A percentile compares a stretch with the other conserved stretches of the same genome.
Conservation (phyloP, 2,113 vertebrate genomes). For the Phodopus roborovskii region DNA sequence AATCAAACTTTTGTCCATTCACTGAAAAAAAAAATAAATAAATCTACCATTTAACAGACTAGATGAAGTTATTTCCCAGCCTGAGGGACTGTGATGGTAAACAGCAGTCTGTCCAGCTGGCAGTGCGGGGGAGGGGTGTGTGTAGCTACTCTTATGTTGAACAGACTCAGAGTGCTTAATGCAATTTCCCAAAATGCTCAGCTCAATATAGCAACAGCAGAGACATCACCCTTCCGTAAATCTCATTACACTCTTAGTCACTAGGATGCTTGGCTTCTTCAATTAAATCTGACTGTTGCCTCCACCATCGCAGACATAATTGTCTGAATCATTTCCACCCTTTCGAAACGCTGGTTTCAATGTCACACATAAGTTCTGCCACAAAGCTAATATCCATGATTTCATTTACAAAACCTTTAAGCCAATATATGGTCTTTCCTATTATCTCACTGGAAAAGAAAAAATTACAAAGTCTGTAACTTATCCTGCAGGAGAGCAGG, state of each 20-base stretch:
- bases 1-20: not conserved
- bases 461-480: not conserved
- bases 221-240: constrained; percentile 42
- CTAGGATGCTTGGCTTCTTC: constrained; percentile 42
- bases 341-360: constrained; percentile 57
- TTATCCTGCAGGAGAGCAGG: not conserved
- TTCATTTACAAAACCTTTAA: constrained; percentile 67
- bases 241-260: constrained; percentile 55
- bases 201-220: constrained; percentile 9
- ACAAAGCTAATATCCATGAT: constrained; percentile 30
- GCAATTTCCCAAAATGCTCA: constrained; percentile 29
- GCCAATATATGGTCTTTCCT: constrained; percentile 13
- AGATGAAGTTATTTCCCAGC: not conserved
- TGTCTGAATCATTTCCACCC: constrained; percentile 65
- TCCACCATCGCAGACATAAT: constrained; percentile 58
- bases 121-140: not conserved
- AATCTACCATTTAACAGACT: not conserved
- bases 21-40: not conserved
- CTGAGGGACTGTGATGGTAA: not conserved
- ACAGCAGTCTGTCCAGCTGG: not conserved
- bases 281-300: constrained; percentile 49
- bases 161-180: not conserved
- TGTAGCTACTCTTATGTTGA: not conserved
- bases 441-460: constrained; percentile 41
- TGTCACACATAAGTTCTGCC: constrained; percentile 52